Base-by-base conservation (phyloP, 1,140 invertebrate species). In the Sarcophaga peregrina region DNA sequence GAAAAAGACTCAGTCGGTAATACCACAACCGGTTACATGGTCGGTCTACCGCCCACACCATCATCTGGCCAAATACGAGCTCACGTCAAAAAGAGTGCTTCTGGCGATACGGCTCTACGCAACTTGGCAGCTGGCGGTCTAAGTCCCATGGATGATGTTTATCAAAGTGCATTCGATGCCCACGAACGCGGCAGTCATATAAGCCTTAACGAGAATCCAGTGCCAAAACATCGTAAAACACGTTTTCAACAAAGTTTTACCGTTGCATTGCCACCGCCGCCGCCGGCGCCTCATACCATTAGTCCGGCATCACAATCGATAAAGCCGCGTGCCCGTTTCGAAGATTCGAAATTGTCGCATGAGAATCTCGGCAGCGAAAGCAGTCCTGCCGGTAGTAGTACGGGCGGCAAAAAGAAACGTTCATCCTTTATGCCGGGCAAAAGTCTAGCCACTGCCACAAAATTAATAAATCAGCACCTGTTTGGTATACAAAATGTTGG, bases 211-310 rank as follows among this genome's bases (percentile, higher is more conserved):
- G 94, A 95, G 86, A 92, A 93, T 62, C 92, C 93, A 50, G 89
- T 95, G 89, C 95, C 95, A 83, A 96, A 96, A 91, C 95, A 96
- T 89, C 94, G 95, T 85, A 96, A 96, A 92, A 96, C 96, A 84
- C 93, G 96, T 85, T 96, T 97, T 91, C 95, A 96, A 92, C 95
- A 96, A 92, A 90, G 89, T 73, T 89, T 89, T 85, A 87, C 87
- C 4, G 83, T 85, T 17, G 81, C 81, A 15, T 46, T 58, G 50
- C 62, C 68, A 15, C 20, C 74, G 47, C 54, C 80, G 80, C 17
- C n/a, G 5, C 54, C 75, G 72, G 84, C 87, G 76, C 86, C 86
- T 6, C 85, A 85, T 17, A 85, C 75, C 48, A 50, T 83, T 68
- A 76, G 83, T 37, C 46, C 54, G 5, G 11, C 58, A 15, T 80